Evolutionary conservation across 2,113 vertebrate genomes (phyloP).

Genomic region (Albula glossodonta): DNA sequence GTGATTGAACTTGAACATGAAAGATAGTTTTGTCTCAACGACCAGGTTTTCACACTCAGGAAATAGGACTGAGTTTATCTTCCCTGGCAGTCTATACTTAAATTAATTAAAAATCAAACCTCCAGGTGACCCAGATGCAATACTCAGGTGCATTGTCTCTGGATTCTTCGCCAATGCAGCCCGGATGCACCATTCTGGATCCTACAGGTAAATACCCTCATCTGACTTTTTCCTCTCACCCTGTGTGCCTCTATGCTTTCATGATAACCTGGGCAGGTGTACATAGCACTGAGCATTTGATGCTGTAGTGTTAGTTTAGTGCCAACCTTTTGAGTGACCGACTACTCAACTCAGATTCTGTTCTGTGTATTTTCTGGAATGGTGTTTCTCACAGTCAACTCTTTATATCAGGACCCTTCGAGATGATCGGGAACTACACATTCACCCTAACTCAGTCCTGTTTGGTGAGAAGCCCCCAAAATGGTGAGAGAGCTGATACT

Average conservation of each 20-base stretch:
- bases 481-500: constrained; percentile 72
- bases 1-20: too few relatives aligned
- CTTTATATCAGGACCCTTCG: constrained; percentile 82
- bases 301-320: neutral
- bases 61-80: too few relatives aligned
- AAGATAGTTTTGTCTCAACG: too few relatives aligned
- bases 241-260: neutral
- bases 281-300: neutral
- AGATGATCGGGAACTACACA: constrained; percentile 92
- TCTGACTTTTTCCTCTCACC: too few relatives aligned
- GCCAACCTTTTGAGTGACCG: neutral
- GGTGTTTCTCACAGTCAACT: neutral
- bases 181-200: constrained; percentile 91
- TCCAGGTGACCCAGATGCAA: constrained; percentile 93
- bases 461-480: constrained; percentile 94
- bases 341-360: too few relatives aligned
- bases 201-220: constrained; percentile 79
- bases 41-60: too few relatives aligned
- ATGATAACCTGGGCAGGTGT: neutral
- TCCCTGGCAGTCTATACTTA: too few relatives aligned
- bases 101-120: neutral
- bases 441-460: constrained; percentile 92
- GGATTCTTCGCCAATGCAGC: constrained; percentile 97
- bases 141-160: constrained; percentile 90
- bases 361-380: neutral